Conservation (phyloP, 2,113 vertebrate species). For the Miniopterus natalensis region DNA sequence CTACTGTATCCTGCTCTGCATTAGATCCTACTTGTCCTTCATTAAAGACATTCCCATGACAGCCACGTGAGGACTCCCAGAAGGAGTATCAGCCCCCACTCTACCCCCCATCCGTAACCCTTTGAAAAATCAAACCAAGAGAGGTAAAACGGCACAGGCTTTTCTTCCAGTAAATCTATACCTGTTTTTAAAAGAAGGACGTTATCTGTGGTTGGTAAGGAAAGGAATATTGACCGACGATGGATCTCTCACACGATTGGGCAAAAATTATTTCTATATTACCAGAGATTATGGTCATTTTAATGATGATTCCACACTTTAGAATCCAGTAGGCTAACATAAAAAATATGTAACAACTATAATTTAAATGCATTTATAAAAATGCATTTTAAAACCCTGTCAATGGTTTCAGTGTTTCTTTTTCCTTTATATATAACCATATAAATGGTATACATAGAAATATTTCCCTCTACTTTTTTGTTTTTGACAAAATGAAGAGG, state of each 20-base stretch:
- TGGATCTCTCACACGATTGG: background rate
- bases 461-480: background rate
- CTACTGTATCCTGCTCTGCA: slow-evolving; percentile 56
- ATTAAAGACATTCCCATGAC: slow-evolving; percentile 13
- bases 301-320: slow-evolving; percentile 11
- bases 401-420: background rate
- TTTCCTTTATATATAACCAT: background rate
- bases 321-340: slow-evolving; percentile 24
- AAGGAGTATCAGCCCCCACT: background rate
- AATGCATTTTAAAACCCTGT: background rate
- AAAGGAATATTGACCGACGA: background rate
- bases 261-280: background rate
- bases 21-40: slow-evolving; percentile 61
- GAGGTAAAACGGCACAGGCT: background rate
- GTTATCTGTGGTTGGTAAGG: background rate
- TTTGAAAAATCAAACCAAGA: slow-evolving; percentile 30
- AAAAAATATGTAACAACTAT: background rate
- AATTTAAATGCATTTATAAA: slow-evolving; percentile 39
- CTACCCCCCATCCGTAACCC: background rate
- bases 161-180: slow-evolving; percentile 6
- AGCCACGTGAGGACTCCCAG: background rate
- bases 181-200: background rate
- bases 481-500: slow-evolving; percentile 32
- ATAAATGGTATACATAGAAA: background rate
- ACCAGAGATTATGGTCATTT: background rate